Percentiles rank a stretch among this genome's conserved stretches.
Conservation (phyloP, 1,140 invertebrate genomes). For the Harpegnathos saltator region DNA sequence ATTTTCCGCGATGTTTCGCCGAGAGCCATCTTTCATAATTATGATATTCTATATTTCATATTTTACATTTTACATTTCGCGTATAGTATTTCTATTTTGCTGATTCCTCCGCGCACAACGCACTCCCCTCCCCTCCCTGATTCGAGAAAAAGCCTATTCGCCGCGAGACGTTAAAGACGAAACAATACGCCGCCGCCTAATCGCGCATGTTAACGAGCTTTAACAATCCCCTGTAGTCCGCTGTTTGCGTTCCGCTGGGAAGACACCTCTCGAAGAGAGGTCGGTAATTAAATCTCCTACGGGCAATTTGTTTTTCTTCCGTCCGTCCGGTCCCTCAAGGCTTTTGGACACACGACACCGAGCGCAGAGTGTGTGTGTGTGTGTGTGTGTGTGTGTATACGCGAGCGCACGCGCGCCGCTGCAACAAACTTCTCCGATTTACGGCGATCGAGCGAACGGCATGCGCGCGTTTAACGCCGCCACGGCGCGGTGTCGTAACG, state of each 20-base stretch:
- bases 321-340: conserved; percentile 29
- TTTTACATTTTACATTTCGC: too few relatives aligned
- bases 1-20: background rate
- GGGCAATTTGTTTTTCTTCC: conserved; percentile 42
- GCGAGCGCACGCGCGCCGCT: conserved; percentile 1
- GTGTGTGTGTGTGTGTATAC: conserved; percentile 10
- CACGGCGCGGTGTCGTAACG: conserved; percentile 22
- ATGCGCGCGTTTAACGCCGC: conserved; percentile 47
- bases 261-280: conserved; percentile 32
- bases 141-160: too few relatives aligned
- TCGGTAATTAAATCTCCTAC: conserved; percentile 53
- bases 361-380: too few relatives aligned
- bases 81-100: background rate
- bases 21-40: background rate
- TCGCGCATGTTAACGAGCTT: conserved; percentile 4
- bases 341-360: conserved; percentile 50
- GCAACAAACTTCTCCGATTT: conserved; percentile 72
- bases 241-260: conserved; percentile 3
- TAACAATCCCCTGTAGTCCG: conserved; percentile 10
- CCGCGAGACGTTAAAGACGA: background rate
- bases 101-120: too few relatives aligned
- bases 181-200: conserved; percentile 1
- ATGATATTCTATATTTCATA: background rate
- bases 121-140: too few relatives aligned
- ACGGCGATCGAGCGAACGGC: conserved; percentile 22